Base-by-base conservation (phyloP, 1,140 invertebrate genomes). In the Pachypeltis micranthus region DNA sequence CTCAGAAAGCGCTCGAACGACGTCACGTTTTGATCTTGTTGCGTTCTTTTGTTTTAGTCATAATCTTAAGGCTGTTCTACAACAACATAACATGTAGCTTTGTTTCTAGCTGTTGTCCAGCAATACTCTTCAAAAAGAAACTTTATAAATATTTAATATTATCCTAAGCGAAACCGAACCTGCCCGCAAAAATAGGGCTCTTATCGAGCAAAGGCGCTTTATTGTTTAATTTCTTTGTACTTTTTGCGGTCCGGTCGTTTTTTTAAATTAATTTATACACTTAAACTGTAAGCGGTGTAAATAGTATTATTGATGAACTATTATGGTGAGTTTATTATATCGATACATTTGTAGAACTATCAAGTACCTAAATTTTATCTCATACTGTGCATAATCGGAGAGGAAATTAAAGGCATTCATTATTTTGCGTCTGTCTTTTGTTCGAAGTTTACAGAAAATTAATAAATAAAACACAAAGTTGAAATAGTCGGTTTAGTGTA, bases 21-120 rank as follows among this genome's bases (percentile, higher is more conserved):
- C n/a, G n/a, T n/a, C n/a, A n/a, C n/a, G n/a, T n/a, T n/a, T n/a
- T n/a, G n/a, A n/a, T n/a, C n/a, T n/a, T n/a, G n/a, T n/a, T n/a
- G n/a, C n/a, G n/a, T 61, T 61, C 28, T 60, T 60, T 27, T 61
- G 34, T 44, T 61, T 61, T 23, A 61, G 59, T 61, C 59, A 61
- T 61, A 61, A 44, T 27, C 29, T 61, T 58, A 63, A 63, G 62
- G 55, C 62, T 63, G 62, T 63, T 54, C 39, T 63, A 47, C 31
- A 26, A 34, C 34, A 57, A 44, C 21, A 44, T 24, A n/a, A n/a
- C n/a, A n/a, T n/a, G n/a, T n/a, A n/a, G n/a, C n/a, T n/a, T n/a
- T n/a, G n/a, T n/a, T n/a, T n/a, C n/a, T n/a, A n/a, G n/a, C n/a
- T n/a, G n/a, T n/a, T n/a, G n/a, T n/a, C n/a, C n/a, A n/a, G n/a